Evolutionary conservation across 1,140 invertebrate species (phyloP).

Genomic region (Bombus huntii): DNA sequence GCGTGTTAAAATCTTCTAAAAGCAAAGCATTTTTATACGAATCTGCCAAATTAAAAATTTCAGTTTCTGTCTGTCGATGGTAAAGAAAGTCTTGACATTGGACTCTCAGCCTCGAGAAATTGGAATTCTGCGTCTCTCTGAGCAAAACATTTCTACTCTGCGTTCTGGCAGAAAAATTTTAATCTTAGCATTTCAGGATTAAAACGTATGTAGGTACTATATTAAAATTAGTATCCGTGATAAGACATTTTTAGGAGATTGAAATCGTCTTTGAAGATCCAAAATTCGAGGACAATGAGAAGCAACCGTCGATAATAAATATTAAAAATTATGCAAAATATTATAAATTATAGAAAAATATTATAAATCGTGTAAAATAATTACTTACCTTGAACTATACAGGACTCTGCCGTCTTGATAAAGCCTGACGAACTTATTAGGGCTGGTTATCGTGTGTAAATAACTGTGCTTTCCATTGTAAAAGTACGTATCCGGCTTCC

Average conservation of each 20-base stretch:
- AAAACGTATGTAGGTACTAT: not conserved
- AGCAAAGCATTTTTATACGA: not conserved
- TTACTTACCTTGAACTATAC: constrained; percentile 90
- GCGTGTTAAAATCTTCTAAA: not conserved
- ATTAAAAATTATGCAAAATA: not conserved
- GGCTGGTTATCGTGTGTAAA: constrained; percentile 94
- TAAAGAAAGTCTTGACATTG: not conserved
- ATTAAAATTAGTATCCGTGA: not conserved
- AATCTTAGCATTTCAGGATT: not conserved
- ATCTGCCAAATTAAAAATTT: not conserved
- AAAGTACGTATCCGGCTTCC: constrained; percentile 96
- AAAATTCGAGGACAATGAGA: not conserved
- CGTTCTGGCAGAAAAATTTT: not conserved
- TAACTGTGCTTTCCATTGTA: constrained; percentile 93
- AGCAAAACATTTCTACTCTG: not conserved
- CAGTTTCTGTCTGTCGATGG: not conserved
- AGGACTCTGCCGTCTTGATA: constrained; percentile 91
- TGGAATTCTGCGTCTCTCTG: not conserved
- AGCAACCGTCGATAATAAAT: not conserved
- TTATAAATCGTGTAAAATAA: not conserved
- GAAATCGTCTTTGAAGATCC: not conserved
- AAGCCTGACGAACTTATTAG: constrained; percentile 94
- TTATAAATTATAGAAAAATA: not conserved
- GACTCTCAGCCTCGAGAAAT: not conserved
- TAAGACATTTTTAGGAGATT: not conserved